These are phyloP conservation scores for Eriocheir sinensis DNA, from an alignment of 1,140 invertebrate species.

Conservation along the genomic window DNA sequence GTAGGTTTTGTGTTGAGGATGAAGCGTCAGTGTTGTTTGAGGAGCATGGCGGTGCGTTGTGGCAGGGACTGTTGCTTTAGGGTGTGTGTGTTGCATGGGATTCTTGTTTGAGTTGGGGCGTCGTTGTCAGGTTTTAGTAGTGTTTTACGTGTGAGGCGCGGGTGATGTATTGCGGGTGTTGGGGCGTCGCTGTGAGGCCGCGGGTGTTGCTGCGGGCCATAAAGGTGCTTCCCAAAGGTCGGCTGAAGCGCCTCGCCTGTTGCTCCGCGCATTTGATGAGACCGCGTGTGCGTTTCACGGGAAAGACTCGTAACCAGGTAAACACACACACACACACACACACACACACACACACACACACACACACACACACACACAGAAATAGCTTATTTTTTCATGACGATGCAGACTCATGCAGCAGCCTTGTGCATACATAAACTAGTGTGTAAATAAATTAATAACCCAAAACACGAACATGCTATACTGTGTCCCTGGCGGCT, in stretches of 20 bases:
- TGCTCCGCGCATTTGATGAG: not conserved
- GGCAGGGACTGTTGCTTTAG: not conserved
- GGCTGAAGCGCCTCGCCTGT: too few species aligned
- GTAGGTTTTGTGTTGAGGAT: not conserved
- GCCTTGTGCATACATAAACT: too few species aligned
- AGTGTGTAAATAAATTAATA: too few species aligned
- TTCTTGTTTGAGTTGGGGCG: too few species aligned
- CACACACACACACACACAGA: slow-evolving; percentile 42
- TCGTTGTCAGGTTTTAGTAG: not conserved
- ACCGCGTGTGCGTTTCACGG: not conserved
- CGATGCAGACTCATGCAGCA: too few species aligned
- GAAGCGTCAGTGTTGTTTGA: not conserved
- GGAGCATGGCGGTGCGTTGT: not conserved
- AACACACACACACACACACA: slow-evolving; percentile 37
- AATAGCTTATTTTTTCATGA: too few species aligned
- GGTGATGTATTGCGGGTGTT: too few species aligned
- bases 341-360: slow-evolving; percentile 45
- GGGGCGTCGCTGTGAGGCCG: too few species aligned
- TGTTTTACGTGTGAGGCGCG: not conserved
- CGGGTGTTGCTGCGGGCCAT: too few species aligned
- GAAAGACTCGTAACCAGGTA: not conserved
- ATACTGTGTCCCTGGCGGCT: too few species aligned
- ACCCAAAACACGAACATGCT: too few species aligned
- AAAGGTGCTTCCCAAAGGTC: too few species aligned
- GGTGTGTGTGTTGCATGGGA: not conserved